A percentile compares a stretch with the other conserved stretches of the same genome.
Evolutionary conservation across 2,888 invertebrate genomes (phyloP).

Genomic region (Resseliella maxima): DNA sequence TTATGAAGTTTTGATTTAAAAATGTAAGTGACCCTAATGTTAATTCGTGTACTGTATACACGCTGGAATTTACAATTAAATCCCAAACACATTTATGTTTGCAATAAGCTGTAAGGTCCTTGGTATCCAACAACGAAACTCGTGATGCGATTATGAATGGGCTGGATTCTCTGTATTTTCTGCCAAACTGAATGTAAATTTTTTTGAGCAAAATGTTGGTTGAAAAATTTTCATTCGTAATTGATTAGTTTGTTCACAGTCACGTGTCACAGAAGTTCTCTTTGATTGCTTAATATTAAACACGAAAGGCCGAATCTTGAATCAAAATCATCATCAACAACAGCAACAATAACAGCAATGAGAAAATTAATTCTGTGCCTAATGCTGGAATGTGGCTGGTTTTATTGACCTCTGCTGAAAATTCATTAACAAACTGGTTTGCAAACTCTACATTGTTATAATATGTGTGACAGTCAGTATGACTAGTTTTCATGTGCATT

Average conservation of each 20-base stretch:
- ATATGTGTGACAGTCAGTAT: not conserved
- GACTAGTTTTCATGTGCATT: not conserved
- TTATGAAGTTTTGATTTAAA: too few species aligned
- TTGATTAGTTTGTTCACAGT: conserved; percentile 25
- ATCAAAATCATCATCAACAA: not conserved
- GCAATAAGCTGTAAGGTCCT: not conserved
- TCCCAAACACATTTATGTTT: not conserved
- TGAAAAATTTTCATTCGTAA: conserved; percentile 23
- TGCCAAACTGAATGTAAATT: not conserved
- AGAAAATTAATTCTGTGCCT: not conserved
- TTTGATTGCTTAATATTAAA: not conserved
- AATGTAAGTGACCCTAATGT: too few species aligned
- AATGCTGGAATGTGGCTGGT: not conserved
- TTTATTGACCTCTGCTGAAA: not conserved
- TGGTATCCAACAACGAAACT: not conserved
- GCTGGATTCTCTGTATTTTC: not conserved
- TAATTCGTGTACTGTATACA: too few species aligned
- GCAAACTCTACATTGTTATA: not conserved
- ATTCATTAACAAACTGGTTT: not conserved
- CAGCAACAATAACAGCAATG: not conserved
- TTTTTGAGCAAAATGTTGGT: not conserved
- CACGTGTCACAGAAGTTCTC: not conserved
- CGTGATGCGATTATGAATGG: conserved; percentile 13
- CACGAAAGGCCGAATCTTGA: not conserved
- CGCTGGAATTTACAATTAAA: too few species aligned